A percentile compares a stretch with the other conserved stretches of the same genome.
These are phyloP conservation scores for Hoplodrina ambigua DNA, from an alignment of 2,888 invertebrate species.

Conservation along the genomic window DNA sequence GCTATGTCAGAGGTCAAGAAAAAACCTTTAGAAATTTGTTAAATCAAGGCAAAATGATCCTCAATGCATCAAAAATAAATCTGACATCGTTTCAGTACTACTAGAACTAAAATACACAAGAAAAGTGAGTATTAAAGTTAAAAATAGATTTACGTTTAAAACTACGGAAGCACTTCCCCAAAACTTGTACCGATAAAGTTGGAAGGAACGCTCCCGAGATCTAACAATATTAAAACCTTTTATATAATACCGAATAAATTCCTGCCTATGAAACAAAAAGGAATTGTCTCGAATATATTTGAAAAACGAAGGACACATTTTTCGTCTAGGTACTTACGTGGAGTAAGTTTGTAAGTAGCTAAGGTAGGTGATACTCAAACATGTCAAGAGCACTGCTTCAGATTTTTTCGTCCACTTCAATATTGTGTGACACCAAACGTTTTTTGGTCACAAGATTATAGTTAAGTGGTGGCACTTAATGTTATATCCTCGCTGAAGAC, in stretches of 20 bases:
- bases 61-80: background rate
- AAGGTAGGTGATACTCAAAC: slow-evolving; percentile 15
- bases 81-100: background rate
- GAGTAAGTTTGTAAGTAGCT: slow-evolving; percentile 7
- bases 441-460: slow-evolving; percentile 43
- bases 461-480: slow-evolving; percentile 27
- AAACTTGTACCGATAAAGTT: slow-evolving; percentile 14
- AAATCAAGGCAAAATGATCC: too few species aligned
- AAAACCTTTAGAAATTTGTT: too few species aligned
- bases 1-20: too few species aligned
- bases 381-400: slow-evolving; percentile 53
- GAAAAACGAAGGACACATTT: background rate
- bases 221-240: background rate
- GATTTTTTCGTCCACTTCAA: slow-evolving; percentile 54
- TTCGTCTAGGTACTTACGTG: slow-evolving; percentile 6
- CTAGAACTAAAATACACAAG: background rate
- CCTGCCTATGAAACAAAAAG: slow-evolving; percentile 15
- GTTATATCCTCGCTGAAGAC: slow-evolving; percentile 17
- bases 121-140: background rate
- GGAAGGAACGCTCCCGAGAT: slow-evolving; percentile 1
- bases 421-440: slow-evolving; percentile 41
- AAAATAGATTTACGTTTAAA: slow-evolving; percentile 1
- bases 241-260: background rate
- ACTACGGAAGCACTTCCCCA: background rate
- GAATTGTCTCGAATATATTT: slow-evolving; percentile 30